Percentiles rank a stretch among this genome's conserved stretches.
Evolutionary conservation across 2,888 invertebrate species (phyloP).

Genomic region (Drosophila fulvimacula): DNA sequence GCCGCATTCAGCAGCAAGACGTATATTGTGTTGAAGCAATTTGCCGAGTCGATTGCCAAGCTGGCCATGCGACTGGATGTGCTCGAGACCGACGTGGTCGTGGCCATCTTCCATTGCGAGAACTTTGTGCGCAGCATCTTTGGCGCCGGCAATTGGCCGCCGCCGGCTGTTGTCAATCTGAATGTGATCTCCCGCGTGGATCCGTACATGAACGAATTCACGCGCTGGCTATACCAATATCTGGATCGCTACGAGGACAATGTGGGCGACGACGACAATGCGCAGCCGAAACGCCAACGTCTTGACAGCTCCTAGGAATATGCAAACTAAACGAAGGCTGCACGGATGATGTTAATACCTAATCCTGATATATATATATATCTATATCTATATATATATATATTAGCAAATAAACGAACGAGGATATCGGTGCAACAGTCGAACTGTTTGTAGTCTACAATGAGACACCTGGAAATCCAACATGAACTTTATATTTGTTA

Average conservation of each 20-base stretch:
- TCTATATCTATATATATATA: conserved; percentile 1
- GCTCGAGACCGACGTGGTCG: conserved; percentile 76
- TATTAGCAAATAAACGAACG: background rate
- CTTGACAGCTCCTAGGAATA: conserved; percentile 2
- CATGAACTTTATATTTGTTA: background rate
- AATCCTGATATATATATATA: background rate
- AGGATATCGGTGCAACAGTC: conserved; percentile 9
- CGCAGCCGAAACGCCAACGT: conserved; percentile 22
- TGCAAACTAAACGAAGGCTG: background rate
- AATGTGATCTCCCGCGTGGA: conserved; percentile 78
- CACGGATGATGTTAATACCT: background rate
- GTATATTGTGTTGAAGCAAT: conserved; percentile 77
- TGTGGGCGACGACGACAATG: background rate
- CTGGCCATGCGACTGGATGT: conserved; percentile 80
- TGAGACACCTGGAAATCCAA: background rate
- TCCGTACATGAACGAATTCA: conserved; percentile 74
- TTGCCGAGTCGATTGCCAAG: conserved; percentile 84
- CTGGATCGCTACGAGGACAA: conserved; percentile 59
- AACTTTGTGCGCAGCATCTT: conserved; percentile 76
- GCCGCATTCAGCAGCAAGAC: conserved; percentile 82
- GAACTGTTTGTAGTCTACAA: background rate
- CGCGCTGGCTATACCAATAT: conserved; percentile 77
- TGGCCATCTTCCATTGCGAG: conserved; percentile 82
- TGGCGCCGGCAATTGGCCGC: conserved; percentile 65
- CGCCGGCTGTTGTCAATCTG: conserved; percentile 69